These are phyloP conservation scores for Spodoptera littoralis DNA, from an alignment of 2,888 invertebrate genomes.

Conservation along the genomic window DNA sequence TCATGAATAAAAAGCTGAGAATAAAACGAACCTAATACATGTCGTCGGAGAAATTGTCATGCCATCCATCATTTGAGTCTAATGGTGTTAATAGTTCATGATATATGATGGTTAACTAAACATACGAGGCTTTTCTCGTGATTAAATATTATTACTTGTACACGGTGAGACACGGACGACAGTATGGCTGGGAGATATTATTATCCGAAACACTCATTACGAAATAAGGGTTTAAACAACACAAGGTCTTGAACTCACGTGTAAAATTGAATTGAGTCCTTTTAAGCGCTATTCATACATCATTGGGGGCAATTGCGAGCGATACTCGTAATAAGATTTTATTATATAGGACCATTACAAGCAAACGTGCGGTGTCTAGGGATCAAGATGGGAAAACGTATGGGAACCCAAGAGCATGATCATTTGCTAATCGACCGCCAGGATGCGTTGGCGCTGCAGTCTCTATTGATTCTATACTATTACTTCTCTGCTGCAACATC, in stretches of 20 bases:
- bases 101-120: slow-evolving; percentile 64
- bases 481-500: slow-evolving; percentile 39
- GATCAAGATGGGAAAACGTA: slow-evolving; percentile 75
- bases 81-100: slow-evolving; percentile 72
- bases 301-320: slow-evolving; percentile 75
- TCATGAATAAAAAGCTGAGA: slow-evolving; percentile 75
- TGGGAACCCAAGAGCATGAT: slow-evolving; percentile 72
- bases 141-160: slow-evolving; percentile 37
- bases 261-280: slow-evolving; percentile 75
- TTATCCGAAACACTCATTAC: slow-evolving; percentile 37
- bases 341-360: slow-evolving; percentile 83
- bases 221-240: slow-evolving; percentile 44
- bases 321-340: slow-evolving; percentile 83
- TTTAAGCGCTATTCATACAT: slow-evolving; percentile 76
- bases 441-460: slow-evolving; percentile 52
- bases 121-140: slow-evolving; percentile 39
- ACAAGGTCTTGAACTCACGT: slow-evolving; percentile 52
- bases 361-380: slow-evolving; percentile 80
- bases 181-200: slow-evolving; percentile 16
- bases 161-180: slow-evolving; percentile 16
- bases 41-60: slow-evolving; percentile 75
- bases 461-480: slow-evolving; percentile 55
- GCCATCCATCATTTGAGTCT: slow-evolving; percentile 73
- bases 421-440: slow-evolving; percentile 69
- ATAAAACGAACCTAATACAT: slow-evolving; percentile 71